Evolutionary conservation across 2,113 vertebrate species (phyloP), one percentile per base, ranked within the genome.

Genomic region (Antechinus flavipes): DNA sequence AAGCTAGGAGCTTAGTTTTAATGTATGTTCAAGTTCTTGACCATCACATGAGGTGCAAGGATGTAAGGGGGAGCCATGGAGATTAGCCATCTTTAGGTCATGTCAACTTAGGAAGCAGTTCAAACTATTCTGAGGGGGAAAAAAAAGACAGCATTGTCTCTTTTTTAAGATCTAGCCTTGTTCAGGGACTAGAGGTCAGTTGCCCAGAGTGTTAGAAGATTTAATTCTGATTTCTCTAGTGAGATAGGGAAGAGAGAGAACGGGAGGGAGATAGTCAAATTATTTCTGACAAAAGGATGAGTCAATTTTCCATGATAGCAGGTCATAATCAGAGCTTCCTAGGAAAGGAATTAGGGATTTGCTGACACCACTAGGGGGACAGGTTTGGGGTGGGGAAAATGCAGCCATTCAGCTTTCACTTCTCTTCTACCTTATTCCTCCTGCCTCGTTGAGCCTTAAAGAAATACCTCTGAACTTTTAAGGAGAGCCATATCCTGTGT

Each of bases 41-140:
- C 19, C 8, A 26, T 50, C 50, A 96, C n/a, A 26, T 19, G 0
- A 27, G 30, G 14, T 2, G 19, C 46, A 93, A 96, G 94, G 96
- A 95, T 90, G 25, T 95, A 26, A 95, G 92, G 27, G 56, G 93
- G 91, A 84, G 46, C 42, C 54, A 52, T 0, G 0, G 93, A 35
- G 61, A 89, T 52, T 7, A 30, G 2, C 8, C 91, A 47, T 4
- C 90, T 84, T 42, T 1, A 9, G 52, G n/a, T 61, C 47, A 25
- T 0, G 12, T 0, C 1, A 42, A n/a, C 24, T 23, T 92, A 95
- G 95, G 95, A 96, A 97, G 91, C 91, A 95, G 54, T 91, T 93
- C 93, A 90, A 56, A 50, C 42, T 58, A 19, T 25, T 61, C 8
- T 61, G 61, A 56, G 61, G 93, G 55, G 55, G 46, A 54, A 46